Base-by-base conservation (phyloP, 2,888 invertebrate species). In the Hirudinaria manillensis region DNA sequence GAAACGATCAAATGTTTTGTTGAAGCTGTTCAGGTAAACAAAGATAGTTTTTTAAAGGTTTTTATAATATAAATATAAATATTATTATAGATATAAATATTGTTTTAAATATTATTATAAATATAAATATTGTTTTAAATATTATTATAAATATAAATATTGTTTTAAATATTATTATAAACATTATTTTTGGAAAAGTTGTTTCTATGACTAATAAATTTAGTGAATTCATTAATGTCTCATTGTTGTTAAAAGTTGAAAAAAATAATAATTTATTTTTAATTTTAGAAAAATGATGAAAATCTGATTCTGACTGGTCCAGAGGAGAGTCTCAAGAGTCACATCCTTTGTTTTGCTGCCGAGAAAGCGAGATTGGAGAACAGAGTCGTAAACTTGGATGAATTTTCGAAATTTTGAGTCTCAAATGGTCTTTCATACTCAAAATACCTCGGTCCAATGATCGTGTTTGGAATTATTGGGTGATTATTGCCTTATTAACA, bases 311-410 rank as follows among this genome's bases (percentile, higher is more conserved):
- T 79, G 38, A 83, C 84, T 6, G 84, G 84, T 34, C 81, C 83
- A 27, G 82, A 84, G 29, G 82, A 84, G n/a, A 82, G 83, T 0
- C 79, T 85, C 4, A 77, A 76, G 27, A 84, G 84, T 76, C 84
- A 85, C 77, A 77, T 83, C 24, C 78, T 84, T 24, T 83, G 82
- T 38, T 84, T 85, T 81, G 83, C 83, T 74, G 85, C 85, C 3
- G 85, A 85, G 78, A 81, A 81, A 75, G 80, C 84, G 0, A 78
- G 85, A 51, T 79, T 80, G 65, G 83, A 83, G 77, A 83, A 83
- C 76, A 75, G 81, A 70, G 82, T 84, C 3, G 80, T 84, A 36
- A 65, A 68, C 34, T 21, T 32, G 70, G 55, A 70, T 21, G 32
- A 32, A 16, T 32, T 70, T 16, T n/a, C 10, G n/a, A n/a, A n/a